These are phyloP conservation scores for Martes martes DNA, from an alignment of 2,113 vertebrate genomes.

Conservation along the genomic window DNA sequence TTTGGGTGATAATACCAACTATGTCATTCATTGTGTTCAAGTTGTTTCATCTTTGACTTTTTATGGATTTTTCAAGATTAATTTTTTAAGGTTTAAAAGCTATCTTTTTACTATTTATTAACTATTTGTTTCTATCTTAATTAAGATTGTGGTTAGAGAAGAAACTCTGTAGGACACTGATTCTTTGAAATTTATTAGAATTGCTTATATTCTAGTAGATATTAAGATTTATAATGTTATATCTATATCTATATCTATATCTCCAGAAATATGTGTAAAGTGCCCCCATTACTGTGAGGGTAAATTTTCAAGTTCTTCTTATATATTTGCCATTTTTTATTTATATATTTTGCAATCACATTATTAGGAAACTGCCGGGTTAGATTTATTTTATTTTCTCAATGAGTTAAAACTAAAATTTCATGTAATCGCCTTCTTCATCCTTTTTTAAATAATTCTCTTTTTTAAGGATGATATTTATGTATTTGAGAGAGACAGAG, in stretches of 20 bases:
- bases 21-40: not conserved
- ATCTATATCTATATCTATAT: too few relatives aligned
- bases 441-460: too few relatives aligned
- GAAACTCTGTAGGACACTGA: not conserved
- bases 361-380: not conserved
- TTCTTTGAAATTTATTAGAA: not conserved
- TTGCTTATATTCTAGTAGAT: not conserved
- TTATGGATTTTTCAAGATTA: not conserved
- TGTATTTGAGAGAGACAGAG: too few relatives aligned
- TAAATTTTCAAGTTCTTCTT: not conserved
- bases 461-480: too few relatives aligned
- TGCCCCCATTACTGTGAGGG: not conserved
- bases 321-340: not conserved
- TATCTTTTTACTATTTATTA: not conserved
- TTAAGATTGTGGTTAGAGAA: not conserved
- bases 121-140: not conserved
- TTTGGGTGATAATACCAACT: not conserved
- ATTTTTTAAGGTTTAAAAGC: not conserved
- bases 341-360: not conserved
- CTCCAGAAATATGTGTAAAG: not conserved
- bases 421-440: not conserved
- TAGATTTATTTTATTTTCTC: not conserved
- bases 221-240: not conserved
- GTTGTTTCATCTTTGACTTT: not conserved
- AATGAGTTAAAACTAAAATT: not conserved